Conservation (phyloP, 2,113 vertebrate species). For the Muntiacus muntjak region DNA sequence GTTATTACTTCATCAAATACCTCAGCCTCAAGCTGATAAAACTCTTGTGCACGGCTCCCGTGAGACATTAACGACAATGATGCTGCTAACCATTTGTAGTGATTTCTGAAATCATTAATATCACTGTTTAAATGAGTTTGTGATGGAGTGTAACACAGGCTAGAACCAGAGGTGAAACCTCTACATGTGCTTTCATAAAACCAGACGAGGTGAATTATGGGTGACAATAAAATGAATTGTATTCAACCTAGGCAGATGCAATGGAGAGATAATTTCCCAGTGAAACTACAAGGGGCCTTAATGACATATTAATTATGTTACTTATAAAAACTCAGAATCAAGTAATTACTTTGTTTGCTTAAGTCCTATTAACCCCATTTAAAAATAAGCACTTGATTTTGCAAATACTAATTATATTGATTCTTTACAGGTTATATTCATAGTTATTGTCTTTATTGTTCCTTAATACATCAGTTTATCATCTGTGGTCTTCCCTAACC, state of each 20-base stretch:
- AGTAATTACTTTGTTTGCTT: neutral
- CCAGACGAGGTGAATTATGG: conserved; percentile 60
- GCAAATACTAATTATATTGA: neutral
- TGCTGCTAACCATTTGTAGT: conserved; percentile 78
- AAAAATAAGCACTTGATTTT: neutral
- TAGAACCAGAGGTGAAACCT: conserved; percentile 80
- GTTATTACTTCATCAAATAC: conserved; percentile 87
- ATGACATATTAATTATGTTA: conserved; percentile 20
- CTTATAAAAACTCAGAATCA: conserved; percentile 2
- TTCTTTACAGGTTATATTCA: neutral
- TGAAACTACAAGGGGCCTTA: conserved; percentile 47
- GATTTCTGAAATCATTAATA: conserved; percentile 85
- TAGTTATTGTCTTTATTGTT: conserved; percentile 2
- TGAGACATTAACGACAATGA: conserved; percentile 76
- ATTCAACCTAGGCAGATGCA: conserved; percentile 66
- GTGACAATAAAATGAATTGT: conserved; percentile 75
- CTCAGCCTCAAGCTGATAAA: conserved; percentile 84
- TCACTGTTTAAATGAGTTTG: conserved; percentile 81
- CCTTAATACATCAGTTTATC: neutral
- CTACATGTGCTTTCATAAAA: conserved; percentile 71
- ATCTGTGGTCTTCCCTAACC: neutral
- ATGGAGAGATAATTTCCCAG: conserved; percentile 57
- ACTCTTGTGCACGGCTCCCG: conserved; percentile 70
- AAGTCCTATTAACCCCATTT: neutral
- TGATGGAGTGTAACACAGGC: conserved; percentile 74